Evolutionary conservation across 1,140 invertebrate species (phyloP), one percentile per base, ranked within the genome.

Genomic region (Ceratosolen fusciceps): DNA sequence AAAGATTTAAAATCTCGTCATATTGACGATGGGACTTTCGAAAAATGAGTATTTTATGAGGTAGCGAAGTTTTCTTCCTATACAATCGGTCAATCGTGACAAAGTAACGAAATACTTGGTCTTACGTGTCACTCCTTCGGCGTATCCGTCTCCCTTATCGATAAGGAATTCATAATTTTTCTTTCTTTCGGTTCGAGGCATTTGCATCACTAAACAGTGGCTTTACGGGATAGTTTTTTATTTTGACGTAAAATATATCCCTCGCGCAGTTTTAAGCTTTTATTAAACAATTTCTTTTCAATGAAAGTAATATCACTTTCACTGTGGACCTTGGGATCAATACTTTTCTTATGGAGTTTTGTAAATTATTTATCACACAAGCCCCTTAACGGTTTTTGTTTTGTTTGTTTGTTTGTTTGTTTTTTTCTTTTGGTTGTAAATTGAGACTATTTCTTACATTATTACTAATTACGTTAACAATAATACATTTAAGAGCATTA

Each of bases 1-100:
- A 39, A 24, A 71, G 60, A 52, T 78, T 72, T 47, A 72, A 77
- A 78, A 5, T 72, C n/a, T 72, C 29, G 54, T n/a, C 76, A 52
- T 49, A 3, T 19, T 31, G 34, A 43, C 49, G 76, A 58, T 52
- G 43, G 24, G 62, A 60, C 31, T 78, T 78, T 60, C 16, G 37
- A 37, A 58, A 78, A 78, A 78, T 39, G 37, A 62, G 9, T 21
- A 16, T 4, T 21, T 24, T 58, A 31, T 24, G 39, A 60, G 26
- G 24, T 24, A 4, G 39, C n/a, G 26, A 62, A 78, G 72, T 37
- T 71, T 78, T 78, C 58, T 31, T 62, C 7, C n/a, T 0, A 14
- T 37, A 74, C 52, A 68, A 76, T 76, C 31, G 62, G 14, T n/a
- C 0, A 29, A 24, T 52, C 14, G 43, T 16, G 0, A 26, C 12